A percentile compares a stretch with the other conserved stretches of the same genome.
Evolutionary conservation across 2,113 vertebrate species (phyloP).

Genomic region (Megaceryle maxima): DNA sequence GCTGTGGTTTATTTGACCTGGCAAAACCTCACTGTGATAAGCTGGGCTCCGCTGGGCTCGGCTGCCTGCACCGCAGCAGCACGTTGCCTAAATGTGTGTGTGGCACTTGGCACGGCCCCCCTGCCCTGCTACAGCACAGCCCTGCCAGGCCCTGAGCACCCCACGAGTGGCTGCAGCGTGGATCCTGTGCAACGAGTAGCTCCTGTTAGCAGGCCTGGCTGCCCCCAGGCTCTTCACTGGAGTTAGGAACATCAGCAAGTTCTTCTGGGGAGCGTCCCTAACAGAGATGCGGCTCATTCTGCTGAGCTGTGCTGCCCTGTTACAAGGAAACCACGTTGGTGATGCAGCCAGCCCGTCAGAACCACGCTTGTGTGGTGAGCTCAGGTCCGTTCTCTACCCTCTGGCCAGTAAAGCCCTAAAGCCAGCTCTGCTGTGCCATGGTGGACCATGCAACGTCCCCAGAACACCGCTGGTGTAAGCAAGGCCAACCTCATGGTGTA

Average conservation of each 20-base stretch:
- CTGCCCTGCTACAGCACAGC: not conserved
- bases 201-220: not conserved
- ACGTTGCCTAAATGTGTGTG: fast-evolving
- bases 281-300: not conserved
- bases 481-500: fast-evolving
- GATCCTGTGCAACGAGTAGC: not conserved
- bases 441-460: fast-evolving
- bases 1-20: not conserved
- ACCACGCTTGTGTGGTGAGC: fast-evolving
- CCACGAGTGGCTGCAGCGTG: fast-evolving
- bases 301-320: not conserved
- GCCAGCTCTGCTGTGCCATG: not conserved
- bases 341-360: not conserved
- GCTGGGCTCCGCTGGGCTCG: not conserved
- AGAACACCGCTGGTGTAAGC: fast-evolving
- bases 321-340: not conserved
- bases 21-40: not conserved
- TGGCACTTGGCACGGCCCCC: fast-evolving
- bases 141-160: not conserved
- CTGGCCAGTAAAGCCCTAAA: not conserved
- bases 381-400: not conserved
- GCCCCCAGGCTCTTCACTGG: not conserved
- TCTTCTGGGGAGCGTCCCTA: not conserved
- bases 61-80: not conserved
- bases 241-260: not conserved